Evolutionary conservation across 2,888 invertebrate species (phyloP), one percentile per base, ranked within the genome.

Genomic region (Ormyrus pomaceus): DNA sequence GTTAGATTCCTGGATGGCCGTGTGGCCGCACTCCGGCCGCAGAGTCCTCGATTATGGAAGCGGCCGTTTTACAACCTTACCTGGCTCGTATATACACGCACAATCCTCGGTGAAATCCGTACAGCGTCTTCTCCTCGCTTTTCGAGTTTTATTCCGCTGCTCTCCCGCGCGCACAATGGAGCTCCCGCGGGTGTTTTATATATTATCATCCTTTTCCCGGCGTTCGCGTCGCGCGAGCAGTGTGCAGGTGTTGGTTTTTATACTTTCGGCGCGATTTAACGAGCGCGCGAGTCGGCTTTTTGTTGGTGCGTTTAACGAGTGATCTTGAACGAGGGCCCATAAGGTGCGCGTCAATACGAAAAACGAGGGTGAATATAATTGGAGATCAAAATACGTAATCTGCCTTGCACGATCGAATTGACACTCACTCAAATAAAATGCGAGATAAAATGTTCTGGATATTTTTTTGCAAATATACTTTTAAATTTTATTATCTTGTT

Each of bases 61-160:
- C 10, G 68, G 78, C 74, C 74, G 55, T 79, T 82, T 83, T 81
- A 84, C 79, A 71, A 71, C 81, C 50, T 65, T 84, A 83, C 84
- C 83, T 74, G 83, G 6, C 65, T 59, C 48, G 55, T 66, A 45
- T 61, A 34, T n/a, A n/a, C 19, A 34, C 7, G 50, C n/a, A 55
- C 53, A 10, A 19, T 50, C 45, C 59, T 58, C 34, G 70, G 13
- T 13, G 34, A 34, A 48, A 11, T 50, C 48, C n/a, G 11, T 19
- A 46, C 46, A 10, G 34, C 10, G 5, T 62, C 10, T 46, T 46
- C 10, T 59, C 34, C 46, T 48, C 13, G 50, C 46, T 71, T 45
- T 2, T 64, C 11, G 45, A 2, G 0, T 51, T 10, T 71, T 34
- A 34, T 34, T 61, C 19, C 34, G 19, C 51, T 70, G 4, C 45